Evolutionary conservation across 2,888 invertebrate genomes (phyloP).

Genomic region (Patella caerulea): DNA sequence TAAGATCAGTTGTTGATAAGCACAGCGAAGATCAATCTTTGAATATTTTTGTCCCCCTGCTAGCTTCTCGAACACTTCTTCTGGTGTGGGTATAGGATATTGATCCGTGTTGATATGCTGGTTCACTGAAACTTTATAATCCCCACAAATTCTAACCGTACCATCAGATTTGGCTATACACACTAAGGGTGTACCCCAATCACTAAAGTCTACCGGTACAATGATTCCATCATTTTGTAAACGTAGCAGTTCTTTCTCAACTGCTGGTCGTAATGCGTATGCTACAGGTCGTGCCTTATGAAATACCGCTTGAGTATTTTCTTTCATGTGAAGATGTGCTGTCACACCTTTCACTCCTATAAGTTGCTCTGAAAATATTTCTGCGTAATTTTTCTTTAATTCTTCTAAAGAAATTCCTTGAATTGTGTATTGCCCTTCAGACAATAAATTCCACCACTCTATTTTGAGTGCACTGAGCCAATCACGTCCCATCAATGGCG

Average conservation of each 20-base stretch:
- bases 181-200: conserved; percentile 38
- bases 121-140: conserved; percentile 38
- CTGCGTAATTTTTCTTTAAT: neutral
- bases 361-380: neutral
- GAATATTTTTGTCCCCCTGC: conserved; percentile 14
- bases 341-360: neutral
- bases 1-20: conserved; percentile 15
- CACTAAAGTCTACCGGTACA: conserved; percentile 23
- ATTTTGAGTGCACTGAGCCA: neutral
- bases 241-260: conserved; percentile 14
- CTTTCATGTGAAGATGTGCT: conserved; percentile 1
- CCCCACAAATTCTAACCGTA: conserved; percentile 34
- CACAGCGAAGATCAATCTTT: conserved; percentile 30
- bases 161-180: conserved; percentile 32
- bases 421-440: neutral
- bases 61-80: conserved; percentile 42
- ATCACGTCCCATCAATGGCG: neutral
- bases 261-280: conserved; percentile 1
- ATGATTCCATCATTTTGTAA: conserved; percentile 24
- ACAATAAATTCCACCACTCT: neutral
- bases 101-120: conserved; percentile 16
- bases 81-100: conserved; percentile 47
- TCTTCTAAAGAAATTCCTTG: neutral
- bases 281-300: conserved; percentile 20
- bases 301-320: conserved; percentile 16